phyloP scores from a whole-genome alignment of 2,797 vertebrate species.

The Crocidura indochinensis region DNA sequence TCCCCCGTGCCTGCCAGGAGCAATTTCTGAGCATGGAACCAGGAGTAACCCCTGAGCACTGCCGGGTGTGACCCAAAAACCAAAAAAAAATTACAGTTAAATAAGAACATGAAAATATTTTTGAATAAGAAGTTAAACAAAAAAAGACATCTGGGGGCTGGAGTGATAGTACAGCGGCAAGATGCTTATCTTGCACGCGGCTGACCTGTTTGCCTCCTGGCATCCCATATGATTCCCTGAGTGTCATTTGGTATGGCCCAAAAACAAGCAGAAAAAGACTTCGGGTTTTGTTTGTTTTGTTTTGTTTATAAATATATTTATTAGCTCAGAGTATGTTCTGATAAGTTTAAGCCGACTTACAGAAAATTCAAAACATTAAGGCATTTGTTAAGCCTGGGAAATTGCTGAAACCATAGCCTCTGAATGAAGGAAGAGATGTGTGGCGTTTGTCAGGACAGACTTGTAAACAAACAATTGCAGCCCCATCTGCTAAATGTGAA shows the following conservation, averaged over 20 bases:
- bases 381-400: slow-evolving; percentile 5
- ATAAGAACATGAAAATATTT: not conserved
- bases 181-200: too few species aligned
- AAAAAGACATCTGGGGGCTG: not conserved
- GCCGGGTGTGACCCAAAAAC: too few species aligned
- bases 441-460: not conserved
- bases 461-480: too few species aligned
- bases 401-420: not conserved
- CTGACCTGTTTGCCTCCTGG: too few species aligned
- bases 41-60: too few species aligned
- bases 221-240: too few species aligned
- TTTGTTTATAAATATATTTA: not conserved
- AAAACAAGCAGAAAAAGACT: not conserved
- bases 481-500: not conserved
- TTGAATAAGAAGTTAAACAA: slow-evolving; percentile 1
- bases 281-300: not conserved
- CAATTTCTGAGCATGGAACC: too few species aligned
- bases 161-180: too few species aligned
- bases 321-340: too few species aligned
- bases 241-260: too few species aligned
- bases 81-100: too few species aligned
- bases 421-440: not conserved
- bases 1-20: too few species aligned
- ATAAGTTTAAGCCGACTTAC: slow-evolving; percentile 5
- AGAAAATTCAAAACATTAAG: not conserved